Conservation (phyloP, 2,888 invertebrate species). For the Dryadula phaetusa region DNA sequence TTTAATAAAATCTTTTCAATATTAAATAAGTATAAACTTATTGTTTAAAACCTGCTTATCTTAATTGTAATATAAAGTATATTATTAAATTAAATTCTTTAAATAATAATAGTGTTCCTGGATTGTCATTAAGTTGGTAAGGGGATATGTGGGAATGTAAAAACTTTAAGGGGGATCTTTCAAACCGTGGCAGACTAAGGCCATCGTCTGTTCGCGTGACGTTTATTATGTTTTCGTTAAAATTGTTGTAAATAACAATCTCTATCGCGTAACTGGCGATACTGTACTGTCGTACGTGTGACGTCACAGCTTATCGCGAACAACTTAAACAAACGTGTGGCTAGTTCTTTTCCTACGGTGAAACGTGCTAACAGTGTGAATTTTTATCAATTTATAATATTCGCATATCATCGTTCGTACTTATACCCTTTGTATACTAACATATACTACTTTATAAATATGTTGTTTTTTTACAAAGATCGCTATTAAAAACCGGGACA, state of each 20-base stretch:
- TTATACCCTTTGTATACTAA: not conserved
- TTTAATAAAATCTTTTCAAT: too few relatives aligned
- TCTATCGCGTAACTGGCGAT: not conserved
- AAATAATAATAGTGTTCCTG: too few relatives aligned
- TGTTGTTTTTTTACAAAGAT: not conserved
- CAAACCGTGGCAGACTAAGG: not conserved
- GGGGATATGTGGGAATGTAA: too few relatives aligned
- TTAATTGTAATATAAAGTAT: too few relatives aligned
- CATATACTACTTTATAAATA: not conserved
- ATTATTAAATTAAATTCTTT: too few relatives aligned
- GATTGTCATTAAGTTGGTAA: too few relatives aligned
- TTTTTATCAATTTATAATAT: constrained; percentile 20
- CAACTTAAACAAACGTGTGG: constrained; percentile 31
- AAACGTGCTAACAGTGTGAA: constrained; percentile 12
- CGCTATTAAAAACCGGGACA: too few relatives aligned
- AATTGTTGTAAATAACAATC: constrained; percentile 7
- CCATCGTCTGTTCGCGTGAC: not conserved
- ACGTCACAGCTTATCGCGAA: constrained; percentile 39
- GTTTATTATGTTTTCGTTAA: constrained; percentile 2
- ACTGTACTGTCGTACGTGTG: constrained; percentile 10
- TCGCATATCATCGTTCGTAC: constrained; percentile 16
- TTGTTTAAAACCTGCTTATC: too few relatives aligned
- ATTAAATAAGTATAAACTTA: too few relatives aligned
- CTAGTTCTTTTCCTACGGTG: constrained; percentile 33
- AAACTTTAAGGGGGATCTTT: not conserved